phyloP scores from a whole-genome alignment of 2,888 invertebrate species.

The Dicyrtoma fusca region DNA sequence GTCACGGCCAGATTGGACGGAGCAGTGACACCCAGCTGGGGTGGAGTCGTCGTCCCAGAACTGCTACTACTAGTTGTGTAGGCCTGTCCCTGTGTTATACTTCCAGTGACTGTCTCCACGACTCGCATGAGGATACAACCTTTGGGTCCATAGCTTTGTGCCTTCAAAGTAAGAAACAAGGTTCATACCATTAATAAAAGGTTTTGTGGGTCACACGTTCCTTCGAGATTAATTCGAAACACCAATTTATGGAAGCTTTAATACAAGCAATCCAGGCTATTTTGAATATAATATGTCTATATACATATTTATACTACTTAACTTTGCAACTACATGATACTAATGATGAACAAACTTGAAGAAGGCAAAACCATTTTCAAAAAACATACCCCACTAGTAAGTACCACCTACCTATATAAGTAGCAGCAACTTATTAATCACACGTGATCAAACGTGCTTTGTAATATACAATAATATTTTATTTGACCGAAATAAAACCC shows the following conservation, averaged over 20 bases:
- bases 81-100: constrained; percentile 9
- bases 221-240: background rate
- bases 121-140: constrained; percentile 96
- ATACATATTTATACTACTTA: too few relatives aligned
- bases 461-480: too few relatives aligned
- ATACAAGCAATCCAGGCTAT: background rate
- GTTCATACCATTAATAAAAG: too few relatives aligned
- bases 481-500: too few relatives aligned
- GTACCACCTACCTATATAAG: too few relatives aligned
- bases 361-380: too few relatives aligned
- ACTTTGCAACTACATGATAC: too few relatives aligned
- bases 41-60: background rate
- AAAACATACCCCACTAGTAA: too few relatives aligned
- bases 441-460: too few relatives aligned
- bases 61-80: background rate
- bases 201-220: background rate
- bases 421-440: too few relatives aligned
- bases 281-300: background rate
- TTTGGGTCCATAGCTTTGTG: constrained; percentile 94
- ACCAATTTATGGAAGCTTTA: background rate
- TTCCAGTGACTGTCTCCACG: constrained; percentile 74
- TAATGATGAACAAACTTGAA: background rate
- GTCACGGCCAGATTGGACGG: background rate
- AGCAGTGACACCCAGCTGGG: constrained; percentile 19
- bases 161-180: constrained; percentile 62